Conservation (phyloP, 2,888 invertebrate species). For the Pheosia gnoma region DNA sequence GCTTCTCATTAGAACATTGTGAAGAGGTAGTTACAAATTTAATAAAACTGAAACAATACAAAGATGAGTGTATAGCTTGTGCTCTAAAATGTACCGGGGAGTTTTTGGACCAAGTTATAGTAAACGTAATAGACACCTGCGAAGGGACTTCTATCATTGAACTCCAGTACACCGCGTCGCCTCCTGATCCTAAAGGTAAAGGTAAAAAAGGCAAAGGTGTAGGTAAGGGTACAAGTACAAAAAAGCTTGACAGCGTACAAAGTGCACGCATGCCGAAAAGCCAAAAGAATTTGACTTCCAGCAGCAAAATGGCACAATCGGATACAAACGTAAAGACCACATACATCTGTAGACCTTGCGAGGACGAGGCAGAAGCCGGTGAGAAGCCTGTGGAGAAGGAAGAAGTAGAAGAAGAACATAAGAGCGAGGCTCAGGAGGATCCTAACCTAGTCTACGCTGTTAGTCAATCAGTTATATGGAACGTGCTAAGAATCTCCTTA, state of each 20-base stretch:
- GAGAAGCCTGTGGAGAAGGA: slow-evolving; percentile 53
- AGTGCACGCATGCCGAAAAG: slow-evolving; percentile 58
- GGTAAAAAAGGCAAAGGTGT: slow-evolving; percentile 54
- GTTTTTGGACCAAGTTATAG: slow-evolving; percentile 61
- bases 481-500: slow-evolving; percentile 65
- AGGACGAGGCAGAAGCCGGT: slow-evolving; percentile 51
- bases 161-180: slow-evolving; percentile 54
- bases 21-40: slow-evolving; percentile 72
- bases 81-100: slow-evolving; percentile 61
- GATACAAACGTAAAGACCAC: slow-evolving; percentile 58
- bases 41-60: slow-evolving; percentile 65
- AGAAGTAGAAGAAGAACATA: slow-evolving; percentile 55
- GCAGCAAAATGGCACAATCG: slow-evolving; percentile 54
- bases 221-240: slow-evolving; percentile 32
- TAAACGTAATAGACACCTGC: slow-evolving; percentile 61
- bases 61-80: slow-evolving; percentile 65
- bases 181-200: slow-evolving; percentile 52
- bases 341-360: slow-evolving; percentile 69
- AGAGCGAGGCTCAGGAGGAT: slow-evolving; percentile 51
- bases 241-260: slow-evolving; percentile 53
- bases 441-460: slow-evolving; percentile 64
- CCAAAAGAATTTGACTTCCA: slow-evolving; percentile 43
- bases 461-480: slow-evolving; percentile 69
- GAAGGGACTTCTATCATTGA: slow-evolving; percentile 68
- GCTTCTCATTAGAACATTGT: slow-evolving; percentile 76